Base-by-base conservation (phyloP, 2,113 vertebrate genomes). In the Rissa tridactyla region DNA sequence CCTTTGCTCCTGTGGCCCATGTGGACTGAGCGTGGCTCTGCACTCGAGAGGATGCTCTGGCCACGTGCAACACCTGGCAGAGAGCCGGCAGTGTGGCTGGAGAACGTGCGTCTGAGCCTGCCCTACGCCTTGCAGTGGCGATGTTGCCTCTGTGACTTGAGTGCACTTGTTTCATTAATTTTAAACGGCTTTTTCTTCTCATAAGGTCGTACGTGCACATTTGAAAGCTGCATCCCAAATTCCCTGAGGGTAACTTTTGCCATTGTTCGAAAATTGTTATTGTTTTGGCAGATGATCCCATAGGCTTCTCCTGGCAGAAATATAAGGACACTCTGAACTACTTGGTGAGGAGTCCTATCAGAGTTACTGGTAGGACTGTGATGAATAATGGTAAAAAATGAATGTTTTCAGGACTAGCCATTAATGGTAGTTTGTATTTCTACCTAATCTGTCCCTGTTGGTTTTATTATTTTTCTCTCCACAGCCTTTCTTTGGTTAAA, bases 381-480 rank as follows among this genome's bases (percentile, higher is more conserved):
- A 65, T 49, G 36, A 84, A 61, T 72, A 58, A 68, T 61, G 61
- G 36, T 61, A 47, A 60, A 89, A 90, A 76, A 32, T 25, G 1
- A 54, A 49, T 49, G 12, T 71, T 88, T 93, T 54, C 36, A 73
- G 54, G 65, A 62, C 77, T 80, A 72, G 12, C 57, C 58, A 27
- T 58, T 82, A 84, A 64, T 54, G 16, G 65, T 79, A 36, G 40
- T 32, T 72, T 17, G 10, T 54, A 23, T 88, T 94, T 89, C 49
- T 70, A 78, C 23, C 20, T 52, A 34, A 38, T 76, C 17, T 40
- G 26, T 68, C 21, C 49, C 30, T 34, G 40, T 62, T 21, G 49
- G 70, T 92, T 82, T 90, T 77, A 38, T 70, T 82, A 6, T 83
- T 93, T 86, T 91, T 84, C 46, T 62, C 29, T 89, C 32, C 68